These are phyloP conservation scores for Lucinisca nassula DNA, from an alignment of 2,888 invertebrate species.

Conservation along the genomic window DNA sequence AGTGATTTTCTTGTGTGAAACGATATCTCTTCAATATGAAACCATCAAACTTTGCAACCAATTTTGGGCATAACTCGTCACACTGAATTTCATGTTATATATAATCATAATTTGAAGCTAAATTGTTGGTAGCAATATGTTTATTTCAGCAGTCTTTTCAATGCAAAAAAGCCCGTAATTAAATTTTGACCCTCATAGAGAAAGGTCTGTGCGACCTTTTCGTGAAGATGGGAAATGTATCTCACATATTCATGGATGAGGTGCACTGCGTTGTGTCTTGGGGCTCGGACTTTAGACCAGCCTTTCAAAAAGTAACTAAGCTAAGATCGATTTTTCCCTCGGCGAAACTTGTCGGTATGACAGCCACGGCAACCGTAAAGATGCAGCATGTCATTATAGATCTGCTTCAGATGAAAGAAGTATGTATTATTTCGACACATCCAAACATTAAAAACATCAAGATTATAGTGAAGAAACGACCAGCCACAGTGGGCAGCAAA, in stretches of 20 bases:
- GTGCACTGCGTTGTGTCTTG: conserved; percentile 3
- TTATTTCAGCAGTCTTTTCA: too few species aligned
- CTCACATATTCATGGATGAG: conserved; percentile 13
- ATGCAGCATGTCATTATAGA: not conserved
- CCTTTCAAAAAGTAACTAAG: conserved; percentile 1
- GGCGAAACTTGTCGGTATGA: not conserved
- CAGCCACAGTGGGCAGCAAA: not conserved
- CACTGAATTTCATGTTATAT: too few species aligned
- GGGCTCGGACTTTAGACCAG: conserved; percentile 17
- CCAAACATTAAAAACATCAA: not conserved
- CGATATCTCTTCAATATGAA: too few species aligned
- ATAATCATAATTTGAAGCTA: too few species aligned
- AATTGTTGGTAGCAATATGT: too few species aligned
- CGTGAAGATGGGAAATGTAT: not conserved
- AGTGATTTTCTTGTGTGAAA: too few species aligned
- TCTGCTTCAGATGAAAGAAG: not conserved
- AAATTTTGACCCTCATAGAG: too few species aligned
- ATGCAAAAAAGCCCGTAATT: too few species aligned
- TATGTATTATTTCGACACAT: not conserved
- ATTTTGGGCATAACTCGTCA: too few species aligned
- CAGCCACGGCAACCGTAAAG: not conserved
- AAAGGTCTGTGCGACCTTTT: not conserved
- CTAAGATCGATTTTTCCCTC: not conserved
- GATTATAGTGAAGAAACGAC: not conserved
- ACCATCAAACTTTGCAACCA: too few species aligned